These are phyloP conservation scores for Oscheius sp. DNA, from an alignment of 2,888 invertebrate genomes.

Conservation along the genomic window DNA sequence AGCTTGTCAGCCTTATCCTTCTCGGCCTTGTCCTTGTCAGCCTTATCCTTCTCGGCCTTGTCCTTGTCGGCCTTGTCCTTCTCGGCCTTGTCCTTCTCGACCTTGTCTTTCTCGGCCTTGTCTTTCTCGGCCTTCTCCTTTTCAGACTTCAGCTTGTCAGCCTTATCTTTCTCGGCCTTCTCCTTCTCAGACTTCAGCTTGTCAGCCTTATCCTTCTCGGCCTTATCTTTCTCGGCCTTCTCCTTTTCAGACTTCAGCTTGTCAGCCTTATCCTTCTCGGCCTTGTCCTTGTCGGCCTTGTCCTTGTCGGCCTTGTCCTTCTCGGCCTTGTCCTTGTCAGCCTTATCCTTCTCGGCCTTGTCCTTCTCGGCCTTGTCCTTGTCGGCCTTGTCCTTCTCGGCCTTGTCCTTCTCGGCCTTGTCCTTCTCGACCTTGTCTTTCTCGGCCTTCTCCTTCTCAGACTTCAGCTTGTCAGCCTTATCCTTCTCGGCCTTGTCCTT, in stretches of 20 bases:
- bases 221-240: conserved; percentile 8
- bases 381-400: conserved; percentile 14
- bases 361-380: conserved; percentile 15
- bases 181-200: conserved; percentile 9
- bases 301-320: conserved; percentile 13
- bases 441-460: conserved; percentile 9
- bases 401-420: conserved; percentile 7
- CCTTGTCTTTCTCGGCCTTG: conserved; percentile 5
- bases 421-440: conserved; percentile 15
- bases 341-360: conserved; percentile 2
- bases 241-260: conserved; percentile 10
- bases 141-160: conserved; percentile 1
- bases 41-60: conserved; percentile 16
- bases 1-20: conserved; percentile 1
- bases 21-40: neutral
- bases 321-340: conserved; percentile 14
- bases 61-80: conserved; percentile 11
- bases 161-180: conserved; percentile 8
- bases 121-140: conserved; percentile 15
- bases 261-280: conserved; percentile 3
- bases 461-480: conserved; percentile 8
- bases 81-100: conserved; percentile 4
- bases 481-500: conserved; percentile 17
- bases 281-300: conserved; percentile 13
- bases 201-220: conserved; percentile 16